phyloP scores from a whole-genome alignment of 1,140 invertebrate genomes.

The Latrodectus geometricus region DNA sequence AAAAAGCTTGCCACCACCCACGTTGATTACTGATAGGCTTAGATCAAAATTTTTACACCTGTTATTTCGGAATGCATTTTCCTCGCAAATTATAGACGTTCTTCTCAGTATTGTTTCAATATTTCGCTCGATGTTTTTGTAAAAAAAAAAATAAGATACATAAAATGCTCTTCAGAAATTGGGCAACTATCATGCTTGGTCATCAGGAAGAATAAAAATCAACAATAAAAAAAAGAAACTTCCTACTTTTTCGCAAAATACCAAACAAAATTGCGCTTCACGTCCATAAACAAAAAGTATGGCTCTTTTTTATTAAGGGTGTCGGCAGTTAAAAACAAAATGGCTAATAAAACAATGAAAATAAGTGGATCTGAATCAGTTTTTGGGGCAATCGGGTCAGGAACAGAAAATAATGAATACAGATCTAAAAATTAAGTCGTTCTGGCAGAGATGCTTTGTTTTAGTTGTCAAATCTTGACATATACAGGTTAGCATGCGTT shows the following conservation, averaged over 20 bases:
- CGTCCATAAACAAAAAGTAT: background rate
- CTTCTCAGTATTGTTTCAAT: constrained; percentile 20
- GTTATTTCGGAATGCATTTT: constrained; percentile 7
- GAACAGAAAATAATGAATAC: constrained; percentile 2
- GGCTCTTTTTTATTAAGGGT: constrained; percentile 14
- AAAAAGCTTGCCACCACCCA: background rate
- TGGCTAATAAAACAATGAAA: constrained; percentile 46
- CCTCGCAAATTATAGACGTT: constrained; percentile 14
- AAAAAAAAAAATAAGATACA: constrained; percentile 3
- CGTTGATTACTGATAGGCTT: background rate
- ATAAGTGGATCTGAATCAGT: constrained; percentile 5
- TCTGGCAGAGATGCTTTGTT: constrained; percentile 25
- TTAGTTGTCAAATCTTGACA: constrained; percentile 22
- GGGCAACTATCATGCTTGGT: background rate
- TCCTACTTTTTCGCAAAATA: constrained; percentile 8
- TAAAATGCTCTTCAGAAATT: constrained; percentile 4
- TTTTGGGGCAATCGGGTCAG: constrained; percentile 24
- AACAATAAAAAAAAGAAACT: background rate
- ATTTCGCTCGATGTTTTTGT: background rate
- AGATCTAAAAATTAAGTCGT: constrained; percentile 17
- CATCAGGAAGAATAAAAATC: background rate
- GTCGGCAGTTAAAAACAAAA: constrained; percentile 10
- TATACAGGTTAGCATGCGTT: constrained; percentile 14
- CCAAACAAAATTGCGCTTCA: constrained; percentile 20
- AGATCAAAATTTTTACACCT: background rate